Evolutionary conservation across 23 tunicate genomes (phyloP), one percentile per base, ranked within the genome.

Genomic region (Styela plicata): DNA sequence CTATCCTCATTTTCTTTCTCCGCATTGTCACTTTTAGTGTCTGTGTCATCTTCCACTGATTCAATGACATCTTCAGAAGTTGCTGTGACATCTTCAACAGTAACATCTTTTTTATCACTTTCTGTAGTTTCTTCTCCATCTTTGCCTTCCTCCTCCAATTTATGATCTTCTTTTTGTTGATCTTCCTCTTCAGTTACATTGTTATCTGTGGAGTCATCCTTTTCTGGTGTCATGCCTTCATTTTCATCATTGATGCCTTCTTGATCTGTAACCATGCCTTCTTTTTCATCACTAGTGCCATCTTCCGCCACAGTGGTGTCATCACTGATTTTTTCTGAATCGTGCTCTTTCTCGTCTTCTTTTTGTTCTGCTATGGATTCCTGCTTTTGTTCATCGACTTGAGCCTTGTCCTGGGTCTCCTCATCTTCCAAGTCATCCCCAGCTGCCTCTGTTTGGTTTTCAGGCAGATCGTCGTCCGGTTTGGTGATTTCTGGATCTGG

Each of bases 141-240:
- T 53, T 35, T 63, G 24, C 2, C 31, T 10, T 35, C 86, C 35
- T 82, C 86, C 13, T 33, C 27, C 22, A 64, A 18, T 13, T 34
- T 71, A 17, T 82, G 81, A 17, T 22, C 19, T 2, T 2, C 87
- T 33, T 61, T 69, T 31, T 69, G 52, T 24, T 73, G 73, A 7
- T 63, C 76, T 78, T 0, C 68, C 7, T 52, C 83, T 23, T 31
- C 22, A 85, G 74, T 28, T 30, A 34, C 27, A n/a, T 5, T 18
- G 27, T 35, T 34, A 10, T 78, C 89, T 13, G 34, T 75, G 23
- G 83, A 36, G 34, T 63, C 78, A 69, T 86, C 81, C 31, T 24
- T 64, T 52, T 85, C 64, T 33, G 34, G 10, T 31, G 32, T 63
- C 30, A 69, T 36, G 63, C 63, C 83, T 24, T 32, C 34, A 19